Percentiles rank a stretch among this genome's conserved stretches.
Conservation (phyloP, 2,888 invertebrate genomes). For the Glyphotaelius pellucidus region DNA sequence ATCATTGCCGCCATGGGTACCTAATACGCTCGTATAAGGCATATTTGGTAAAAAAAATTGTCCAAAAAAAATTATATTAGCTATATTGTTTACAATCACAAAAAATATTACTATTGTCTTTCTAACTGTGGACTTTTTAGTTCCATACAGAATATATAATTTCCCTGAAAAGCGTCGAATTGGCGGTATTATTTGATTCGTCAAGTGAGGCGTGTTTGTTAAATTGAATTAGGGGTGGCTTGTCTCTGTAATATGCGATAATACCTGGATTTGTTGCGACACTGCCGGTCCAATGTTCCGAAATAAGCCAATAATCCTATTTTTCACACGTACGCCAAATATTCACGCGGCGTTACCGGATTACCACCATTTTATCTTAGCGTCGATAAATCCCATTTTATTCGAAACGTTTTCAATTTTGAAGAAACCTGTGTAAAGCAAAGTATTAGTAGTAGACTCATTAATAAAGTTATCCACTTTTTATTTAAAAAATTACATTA, state of each 20-base stretch:
- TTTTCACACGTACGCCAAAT: not conserved
- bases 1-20: too few species aligned
- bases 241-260: not conserved
- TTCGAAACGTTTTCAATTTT: conserved; percentile 13
- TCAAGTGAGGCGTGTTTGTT: conserved; percentile 21
- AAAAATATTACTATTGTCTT: too few species aligned
- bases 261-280: conserved; percentile 16
- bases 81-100: too few species aligned
- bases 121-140: not conserved
- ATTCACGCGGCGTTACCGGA: not conserved
- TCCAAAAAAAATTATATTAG: too few species aligned
- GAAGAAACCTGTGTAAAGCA: conserved; percentile 12
- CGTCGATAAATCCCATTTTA: not conserved
- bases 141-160: not conserved
- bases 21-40: too few species aligned
- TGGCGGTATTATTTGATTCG: conserved; percentile 8
- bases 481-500: not conserved
- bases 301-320: not conserved
- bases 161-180: not conserved
- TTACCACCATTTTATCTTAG: not conserved
- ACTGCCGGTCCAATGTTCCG: not conserved
- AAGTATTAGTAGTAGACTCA: not conserved
- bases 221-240: conserved; percentile 30
- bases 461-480: not conserved
- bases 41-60: too few species aligned